These are phyloP conservation scores for Hiodon alosoides DNA, from an alignment of 2,113 vertebrate species.

Conservation along the genomic window DNA sequence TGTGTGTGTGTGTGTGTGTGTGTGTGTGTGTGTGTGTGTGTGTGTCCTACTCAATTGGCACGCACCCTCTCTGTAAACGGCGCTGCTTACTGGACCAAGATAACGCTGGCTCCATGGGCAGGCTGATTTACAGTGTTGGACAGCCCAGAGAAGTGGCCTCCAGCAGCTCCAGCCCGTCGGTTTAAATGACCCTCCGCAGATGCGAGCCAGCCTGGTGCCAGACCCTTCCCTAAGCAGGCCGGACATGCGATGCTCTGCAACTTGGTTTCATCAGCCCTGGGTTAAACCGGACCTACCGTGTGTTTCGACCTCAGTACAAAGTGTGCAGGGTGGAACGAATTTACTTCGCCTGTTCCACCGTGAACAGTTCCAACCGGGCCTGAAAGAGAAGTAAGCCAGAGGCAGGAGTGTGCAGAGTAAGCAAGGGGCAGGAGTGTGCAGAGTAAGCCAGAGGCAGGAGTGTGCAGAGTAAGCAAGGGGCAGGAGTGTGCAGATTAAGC, in stretches of 20 bases:
- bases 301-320: too few relatives aligned
- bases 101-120: slow-evolving; percentile 52
- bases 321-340: too few relatives aligned
- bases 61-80: slow-evolving; percentile 35
- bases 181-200: slow-evolving; percentile 60
- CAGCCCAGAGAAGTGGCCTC: slow-evolving; percentile 66
- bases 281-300: too few relatives aligned
- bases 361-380: too few relatives aligned
- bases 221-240: background rate
- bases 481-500: too few relatives aligned
- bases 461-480: too few relatives aligned
- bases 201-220: slow-evolving; percentile 50
- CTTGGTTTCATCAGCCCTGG: too few relatives aligned
- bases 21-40: background rate
- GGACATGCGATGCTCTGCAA: too few relatives aligned
- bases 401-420: too few relatives aligned
- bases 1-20: background rate
- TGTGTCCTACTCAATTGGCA: slow-evolving; percentile 24
- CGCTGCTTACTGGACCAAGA: slow-evolving; percentile 55
- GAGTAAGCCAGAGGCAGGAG: too few relatives aligned
- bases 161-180: slow-evolving; percentile 65
- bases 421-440: too few relatives aligned
- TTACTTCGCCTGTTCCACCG: too few relatives aligned
- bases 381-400: background rate
- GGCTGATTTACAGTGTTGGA: slow-evolving; percentile 57